A percentile compares a stretch with the other conserved stretches of the same genome.
phyloP scores from a whole-genome alignment of 2,888 invertebrate genomes.

The Hyposoter didymator region DNA sequence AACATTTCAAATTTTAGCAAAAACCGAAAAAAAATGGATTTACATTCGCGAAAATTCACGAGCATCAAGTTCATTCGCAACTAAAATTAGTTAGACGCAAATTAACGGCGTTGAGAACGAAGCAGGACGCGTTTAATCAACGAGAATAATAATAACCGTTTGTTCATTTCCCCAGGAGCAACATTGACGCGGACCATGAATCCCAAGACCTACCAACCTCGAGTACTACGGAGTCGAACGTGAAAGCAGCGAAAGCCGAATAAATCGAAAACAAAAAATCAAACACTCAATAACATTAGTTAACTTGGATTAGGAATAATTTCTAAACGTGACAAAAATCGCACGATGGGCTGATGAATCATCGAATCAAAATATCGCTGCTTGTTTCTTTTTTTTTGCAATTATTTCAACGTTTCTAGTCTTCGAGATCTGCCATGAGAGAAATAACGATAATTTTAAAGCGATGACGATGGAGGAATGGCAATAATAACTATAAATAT shows the following conservation, averaged over 20 bases:
- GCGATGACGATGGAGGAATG: constrained; percentile 1
- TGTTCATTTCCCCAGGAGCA: constrained; percentile 48
- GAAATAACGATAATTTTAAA: constrained; percentile 20
- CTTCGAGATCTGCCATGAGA: constrained; percentile 7
- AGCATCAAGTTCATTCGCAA: background rate
- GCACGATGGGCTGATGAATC: constrained; percentile 55
- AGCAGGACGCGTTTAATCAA: background rate
- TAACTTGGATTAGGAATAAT: constrained; percentile 52
- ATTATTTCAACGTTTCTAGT: constrained; percentile 22
- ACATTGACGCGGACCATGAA: constrained; percentile 67
- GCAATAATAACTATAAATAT: constrained; percentile 21
- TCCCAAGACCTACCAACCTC: constrained; percentile 71
- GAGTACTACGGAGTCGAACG: constrained; percentile 69
- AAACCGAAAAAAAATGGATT: background rate
- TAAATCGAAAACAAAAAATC: constrained; percentile 30
- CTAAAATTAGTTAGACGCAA: background rate
- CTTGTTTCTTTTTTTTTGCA: constrained; percentile 20
- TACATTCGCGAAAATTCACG: background rate
- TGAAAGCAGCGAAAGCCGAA: constrained; percentile 70
- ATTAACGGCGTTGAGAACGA: background rate
- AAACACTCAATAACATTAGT: background rate
- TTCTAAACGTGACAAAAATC: constrained; percentile 65
- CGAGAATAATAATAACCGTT: background rate
- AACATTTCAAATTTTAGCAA: no score
- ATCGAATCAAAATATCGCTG: constrained; percentile 23